Percentiles rank a stretch among this genome's conserved stretches.
These are phyloP conservation scores for Drosophila anceps DNA, from an alignment of 2,888 invertebrate genomes.

Conservation along the genomic window DNA sequence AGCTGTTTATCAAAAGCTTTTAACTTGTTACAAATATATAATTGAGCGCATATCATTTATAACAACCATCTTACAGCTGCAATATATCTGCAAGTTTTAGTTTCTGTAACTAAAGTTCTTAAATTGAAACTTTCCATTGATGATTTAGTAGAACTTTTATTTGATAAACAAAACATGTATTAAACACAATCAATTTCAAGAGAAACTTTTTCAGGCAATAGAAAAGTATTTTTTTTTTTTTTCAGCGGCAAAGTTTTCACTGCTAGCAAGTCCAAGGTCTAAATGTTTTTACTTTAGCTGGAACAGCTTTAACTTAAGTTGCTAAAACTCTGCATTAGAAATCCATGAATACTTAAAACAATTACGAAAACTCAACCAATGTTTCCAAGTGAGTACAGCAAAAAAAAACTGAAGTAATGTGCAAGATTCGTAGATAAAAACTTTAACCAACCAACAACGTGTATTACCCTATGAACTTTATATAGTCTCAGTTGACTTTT, in stretches of 20 bases:
- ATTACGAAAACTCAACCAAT: not conserved
- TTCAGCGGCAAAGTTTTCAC: not conserved
- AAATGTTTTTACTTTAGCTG: not conserved
- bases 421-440: not conserved
- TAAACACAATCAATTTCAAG: not conserved
- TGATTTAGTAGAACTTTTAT: not conserved
- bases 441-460: not conserved
- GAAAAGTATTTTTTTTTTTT: not conserved
- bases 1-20: no score
- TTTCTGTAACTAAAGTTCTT: no score
- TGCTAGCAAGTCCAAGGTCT: not conserved
- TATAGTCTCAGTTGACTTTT: constrained; percentile 1
- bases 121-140: no score
- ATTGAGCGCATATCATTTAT: no score
- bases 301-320: not conserved
- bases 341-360: not conserved
- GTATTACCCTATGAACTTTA: not conserved
- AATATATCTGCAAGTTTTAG: no score
- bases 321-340: not conserved
- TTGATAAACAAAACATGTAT: not conserved
- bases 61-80: no score
- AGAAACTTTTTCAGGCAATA: not conserved
- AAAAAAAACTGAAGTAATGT: not conserved
- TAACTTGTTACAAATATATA: no score
- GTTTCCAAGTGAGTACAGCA: no score